Evolutionary conservation across 1,140 invertebrate genomes (phyloP).

Genomic region (Rhagoletis zephyria): DNA sequence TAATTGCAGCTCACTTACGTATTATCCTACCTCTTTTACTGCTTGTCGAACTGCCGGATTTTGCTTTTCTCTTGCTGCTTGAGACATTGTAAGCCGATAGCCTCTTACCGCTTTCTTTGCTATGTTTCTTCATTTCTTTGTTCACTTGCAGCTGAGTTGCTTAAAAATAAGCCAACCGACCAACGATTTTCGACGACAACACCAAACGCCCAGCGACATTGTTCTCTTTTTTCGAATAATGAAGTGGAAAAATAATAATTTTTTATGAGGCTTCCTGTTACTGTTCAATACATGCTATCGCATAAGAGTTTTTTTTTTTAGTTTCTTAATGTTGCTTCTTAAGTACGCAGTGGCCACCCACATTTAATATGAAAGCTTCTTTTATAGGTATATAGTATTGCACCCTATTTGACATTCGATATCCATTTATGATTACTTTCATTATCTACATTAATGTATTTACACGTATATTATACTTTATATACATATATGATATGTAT

Average conservation of each 20-base stretch:
- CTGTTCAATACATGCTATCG: not conserved
- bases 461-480: no score
- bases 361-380: slow-evolving; percentile 39
- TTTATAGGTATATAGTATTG: not conserved
- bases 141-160: not conserved
- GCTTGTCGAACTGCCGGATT: not conserved
- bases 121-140: not conserved
- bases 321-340: not conserved
- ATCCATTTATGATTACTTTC: slow-evolving; percentile 40
- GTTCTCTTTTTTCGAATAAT: slow-evolving; percentile 21
- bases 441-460: not conserved
- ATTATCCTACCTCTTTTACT: not conserved
- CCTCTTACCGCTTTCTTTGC: not conserved
- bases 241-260: slow-evolving; percentile 52
- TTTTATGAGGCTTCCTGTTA: slow-evolving; percentile 51
- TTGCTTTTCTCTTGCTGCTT: not conserved
- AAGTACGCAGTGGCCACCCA: slow-evolving; percentile 9
- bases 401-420: slow-evolving; percentile 43
- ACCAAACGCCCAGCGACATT: not conserved
- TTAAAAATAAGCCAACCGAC: not conserved
- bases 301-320: not conserved
- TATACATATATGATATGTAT: no score
- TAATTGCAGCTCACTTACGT: no score
- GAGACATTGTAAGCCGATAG: slow-evolving; percentile 4
- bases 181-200: not conserved